Evolutionary conservation across 2,113 vertebrate genomes (phyloP).

Genomic region (Paradoxurus hermaphroditus): DNA sequence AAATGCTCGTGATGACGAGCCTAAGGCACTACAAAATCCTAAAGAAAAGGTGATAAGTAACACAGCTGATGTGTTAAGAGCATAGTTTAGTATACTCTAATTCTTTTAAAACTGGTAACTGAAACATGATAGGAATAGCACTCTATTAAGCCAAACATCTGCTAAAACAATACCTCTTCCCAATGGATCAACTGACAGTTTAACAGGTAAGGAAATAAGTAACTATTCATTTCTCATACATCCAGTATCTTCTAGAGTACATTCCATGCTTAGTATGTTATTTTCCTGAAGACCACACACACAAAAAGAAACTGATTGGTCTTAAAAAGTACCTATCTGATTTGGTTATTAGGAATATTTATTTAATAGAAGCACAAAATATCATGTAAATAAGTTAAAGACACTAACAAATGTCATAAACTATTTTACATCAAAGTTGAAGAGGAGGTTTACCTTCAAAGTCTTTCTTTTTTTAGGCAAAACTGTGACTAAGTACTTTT

Average conservation of each 20-base stretch:
- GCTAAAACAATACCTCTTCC: not conserved
- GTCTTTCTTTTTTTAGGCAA: slow-evolving; percentile 15
- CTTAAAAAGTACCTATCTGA: slow-evolving; percentile 25
- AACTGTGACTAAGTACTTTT: slow-evolving; percentile 6
- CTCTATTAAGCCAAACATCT: not conserved
- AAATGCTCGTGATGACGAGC: not conserved
- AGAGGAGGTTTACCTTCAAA: not conserved
- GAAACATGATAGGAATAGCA: not conserved
- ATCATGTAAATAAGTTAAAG: not conserved
- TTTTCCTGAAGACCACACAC: not conserved
- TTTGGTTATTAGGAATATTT: not conserved
- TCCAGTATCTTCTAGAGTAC: not conserved
- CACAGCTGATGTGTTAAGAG: not conserved
- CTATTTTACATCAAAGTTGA: not conserved
- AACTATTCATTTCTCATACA: slow-evolving; percentile 7
- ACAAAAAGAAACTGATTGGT: not conserved
- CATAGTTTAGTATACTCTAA: not conserved
- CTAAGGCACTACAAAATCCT: not conserved
- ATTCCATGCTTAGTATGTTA: not conserved
- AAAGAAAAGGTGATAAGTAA: slow-evolving; percentile 11
- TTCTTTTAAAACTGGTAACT: slow-evolving; percentile 16
- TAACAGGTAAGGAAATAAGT: not conserved
- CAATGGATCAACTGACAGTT: not conserved
- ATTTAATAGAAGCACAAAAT: slow-evolving; percentile 13
- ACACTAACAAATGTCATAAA: not conserved